A percentile compares a stretch with the other conserved stretches of the same genome.
phyloP scores from a whole-genome alignment of 2,888 invertebrate genomes.

The Thyatira batis region DNA sequence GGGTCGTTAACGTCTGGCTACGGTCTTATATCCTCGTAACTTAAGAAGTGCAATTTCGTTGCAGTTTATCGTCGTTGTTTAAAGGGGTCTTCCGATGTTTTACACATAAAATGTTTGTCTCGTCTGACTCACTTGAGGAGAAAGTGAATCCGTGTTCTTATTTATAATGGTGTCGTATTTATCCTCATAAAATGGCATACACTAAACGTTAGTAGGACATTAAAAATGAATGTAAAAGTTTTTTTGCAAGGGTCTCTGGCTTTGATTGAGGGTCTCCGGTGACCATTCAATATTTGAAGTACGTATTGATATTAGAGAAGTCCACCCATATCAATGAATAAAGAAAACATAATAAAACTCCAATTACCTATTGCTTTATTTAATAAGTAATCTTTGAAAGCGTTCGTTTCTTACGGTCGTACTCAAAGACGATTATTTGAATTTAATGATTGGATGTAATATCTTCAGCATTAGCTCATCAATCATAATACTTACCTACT shows the following conservation, averaged over 20 bases:
- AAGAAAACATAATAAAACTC: too few species aligned
- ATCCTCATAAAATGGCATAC: background rate
- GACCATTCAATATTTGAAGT: background rate
- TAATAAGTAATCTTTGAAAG: background rate
- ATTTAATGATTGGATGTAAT: too few species aligned
- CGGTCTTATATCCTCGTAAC: background rate
- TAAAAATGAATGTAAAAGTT: background rate
- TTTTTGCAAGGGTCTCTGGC: background rate
- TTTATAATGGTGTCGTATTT: background rate
- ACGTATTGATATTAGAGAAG: too few species aligned
- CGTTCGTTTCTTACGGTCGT: too few species aligned
- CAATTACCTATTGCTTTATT: too few species aligned
- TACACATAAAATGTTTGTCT: background rate
- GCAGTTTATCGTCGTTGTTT: background rate
- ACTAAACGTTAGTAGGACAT: background rate
- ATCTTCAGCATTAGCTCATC: too few species aligned
- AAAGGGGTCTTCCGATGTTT: background rate
- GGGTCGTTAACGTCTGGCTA: background rate
- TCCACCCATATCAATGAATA: too few species aligned
- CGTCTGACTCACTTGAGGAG: background rate
- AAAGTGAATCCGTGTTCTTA: background rate
- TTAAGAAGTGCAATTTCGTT: conserved; percentile 1
- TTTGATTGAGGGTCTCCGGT: background rate
- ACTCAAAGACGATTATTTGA: too few species aligned
- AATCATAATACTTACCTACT: too few species aligned